A percentile compares a stretch with the other conserved stretches of the same genome.
phyloP scores from a whole-genome alignment of 2,888 invertebrate species.

The Mythimna vitellina region DNA sequence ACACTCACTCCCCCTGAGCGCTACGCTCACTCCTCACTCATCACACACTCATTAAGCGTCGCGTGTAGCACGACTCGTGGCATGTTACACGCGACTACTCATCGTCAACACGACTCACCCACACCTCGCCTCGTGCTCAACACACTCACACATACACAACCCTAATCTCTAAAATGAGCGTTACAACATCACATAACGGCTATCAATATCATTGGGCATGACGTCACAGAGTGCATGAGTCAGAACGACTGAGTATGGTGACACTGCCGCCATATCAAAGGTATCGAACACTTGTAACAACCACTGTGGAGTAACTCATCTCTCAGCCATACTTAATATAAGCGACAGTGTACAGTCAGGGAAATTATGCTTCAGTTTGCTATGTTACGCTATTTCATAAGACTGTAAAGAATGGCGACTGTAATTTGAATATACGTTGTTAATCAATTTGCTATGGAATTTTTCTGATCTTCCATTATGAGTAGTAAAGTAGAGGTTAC shows the following conservation, averaged over 20 bases:
- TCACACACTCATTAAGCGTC: slow-evolving; percentile 1
- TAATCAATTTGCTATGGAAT: not conserved
- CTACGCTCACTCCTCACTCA: slow-evolving; percentile 7
- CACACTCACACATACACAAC: slow-evolving; percentile 17
- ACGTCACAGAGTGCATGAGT: slow-evolving; percentile 29
- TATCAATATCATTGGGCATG: slow-evolving; percentile 60
- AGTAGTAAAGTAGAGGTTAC: not conserved
- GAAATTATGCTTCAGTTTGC: not conserved
- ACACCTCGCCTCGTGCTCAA: slow-evolving; percentile 18
- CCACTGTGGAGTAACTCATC: not conserved
- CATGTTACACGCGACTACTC: not conserved
- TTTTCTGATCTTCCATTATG: not conserved
- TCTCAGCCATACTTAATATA: slow-evolving; percentile 1
- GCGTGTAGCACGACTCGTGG: not conserved
- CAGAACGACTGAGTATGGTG: slow-evolving; percentile 21
- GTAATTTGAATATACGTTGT: not conserved
- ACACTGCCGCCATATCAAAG: slow-evolving; percentile 2
- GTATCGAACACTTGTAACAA: slow-evolving; percentile 1
- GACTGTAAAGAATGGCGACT: not conserved
- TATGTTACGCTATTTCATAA: not conserved
- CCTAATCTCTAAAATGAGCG: slow-evolving; percentile 68
- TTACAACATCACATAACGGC: slow-evolving; percentile 62
- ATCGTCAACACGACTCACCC: slow-evolving; percentile 9
- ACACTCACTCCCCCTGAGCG: slow-evolving; percentile 8
- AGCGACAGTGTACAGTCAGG: not conserved